phyloP scores from a whole-genome alignment of 2,113 vertebrate species.

The Dolichotis patagonum region DNA sequence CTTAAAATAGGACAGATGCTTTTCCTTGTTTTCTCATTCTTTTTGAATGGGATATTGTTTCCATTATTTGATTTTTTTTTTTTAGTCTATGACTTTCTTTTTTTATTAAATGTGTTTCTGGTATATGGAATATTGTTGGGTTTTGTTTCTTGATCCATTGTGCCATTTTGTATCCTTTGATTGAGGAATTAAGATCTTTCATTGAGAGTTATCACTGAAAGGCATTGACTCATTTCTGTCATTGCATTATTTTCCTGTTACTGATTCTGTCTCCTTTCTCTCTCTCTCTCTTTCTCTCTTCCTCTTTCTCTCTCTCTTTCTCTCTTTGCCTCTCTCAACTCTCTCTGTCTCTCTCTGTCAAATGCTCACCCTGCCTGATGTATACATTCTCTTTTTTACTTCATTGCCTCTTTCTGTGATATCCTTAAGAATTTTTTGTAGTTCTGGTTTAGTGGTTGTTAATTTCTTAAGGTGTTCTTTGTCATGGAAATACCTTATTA shows the following conservation, averaged over 20 bases:
- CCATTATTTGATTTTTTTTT: neutral
- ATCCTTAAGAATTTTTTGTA: neutral
- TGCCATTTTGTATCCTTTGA: neutral
- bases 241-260: neutral
- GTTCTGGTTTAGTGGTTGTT: neutral
- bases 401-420: neutral
- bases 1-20: neutral
- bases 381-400: neutral
- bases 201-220: neutral
- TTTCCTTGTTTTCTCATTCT: neutral
- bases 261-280: neutral
- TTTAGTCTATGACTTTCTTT: neutral
- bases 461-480: neutral
- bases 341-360: neutral
- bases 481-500: neutral
- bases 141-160: neutral
- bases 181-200: neutral
- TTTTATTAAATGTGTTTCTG: neutral
- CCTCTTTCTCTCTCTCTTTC: neutral
- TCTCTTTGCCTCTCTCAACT: neutral
- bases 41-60: neutral
- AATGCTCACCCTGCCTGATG: neutral
- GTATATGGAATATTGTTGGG: neutral
- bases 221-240: neutral
- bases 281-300: neutral